Base-by-base conservation (phyloP, 2,797 vertebrate species). In the Diplodus sargus region DNA sequence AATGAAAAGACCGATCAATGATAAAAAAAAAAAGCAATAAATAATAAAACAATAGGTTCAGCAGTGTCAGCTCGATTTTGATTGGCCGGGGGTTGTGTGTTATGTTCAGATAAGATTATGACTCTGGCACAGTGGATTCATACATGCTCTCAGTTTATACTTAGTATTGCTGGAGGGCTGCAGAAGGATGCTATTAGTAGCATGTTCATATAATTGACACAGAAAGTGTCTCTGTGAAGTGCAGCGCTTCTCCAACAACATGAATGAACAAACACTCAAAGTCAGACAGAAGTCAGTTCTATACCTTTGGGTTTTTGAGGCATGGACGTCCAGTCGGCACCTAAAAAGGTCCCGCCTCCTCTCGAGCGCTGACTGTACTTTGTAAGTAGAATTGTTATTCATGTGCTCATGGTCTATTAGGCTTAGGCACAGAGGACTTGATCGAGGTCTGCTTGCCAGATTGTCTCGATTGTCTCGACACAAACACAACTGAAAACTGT, bases 101-200 rank as follows among this genome's bases (percentile, higher is more conserved):
- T 78, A 74, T 83, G 53, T 79, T 75, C 61, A 69, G 28, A 71
- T 74, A 60, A 34, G 6, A 56, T 20, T 9, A 28, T 16, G 23
- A 1, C 61, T 49, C 18, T 60, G 71, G 79, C 70, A 82, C n/a
- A 54, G 66, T 70, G 60, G 61, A 79, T 52, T 77, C 17, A 71
- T 43, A 73, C 53, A 17, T 52, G 49, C 2, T 65, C 43, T 61
- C 23, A 61, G 76, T 76, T 15, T 43, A 64, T 63, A 48, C n/a
- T 43, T 17, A 34, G 30, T 34, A 16, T 52, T n/a, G 79, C 66
- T 69, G 43, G 14, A 57, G 48, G 73, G 61, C 67, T 64, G 68
- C 60, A 42, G 1, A 5, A 14, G 58, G 25, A 42, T 20, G 3
- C 5, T 3, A 3, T 18, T 23, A 39, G 23, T n/a, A 7, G 34